Conservation (phyloP, 2,113 vertebrate genomes). For the Channa argus region DNA sequence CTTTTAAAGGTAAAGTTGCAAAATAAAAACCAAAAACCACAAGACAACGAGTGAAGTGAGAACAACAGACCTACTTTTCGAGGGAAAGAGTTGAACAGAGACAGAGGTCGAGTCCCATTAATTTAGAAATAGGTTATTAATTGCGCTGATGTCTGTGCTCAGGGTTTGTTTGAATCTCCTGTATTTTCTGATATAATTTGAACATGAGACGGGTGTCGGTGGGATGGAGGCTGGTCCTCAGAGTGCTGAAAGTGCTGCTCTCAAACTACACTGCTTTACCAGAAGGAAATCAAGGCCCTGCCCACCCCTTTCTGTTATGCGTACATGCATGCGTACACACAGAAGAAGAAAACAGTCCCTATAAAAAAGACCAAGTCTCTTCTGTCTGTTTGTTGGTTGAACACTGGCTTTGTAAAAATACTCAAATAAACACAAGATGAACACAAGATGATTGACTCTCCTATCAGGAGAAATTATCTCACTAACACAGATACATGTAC, state of each 20-base stretch:
- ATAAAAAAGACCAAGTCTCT: slow-evolving; percentile 2
- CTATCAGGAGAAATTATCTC: no score
- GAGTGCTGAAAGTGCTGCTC: slow-evolving; percentile 77
- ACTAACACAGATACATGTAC: no score
- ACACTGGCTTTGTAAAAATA: background rate
- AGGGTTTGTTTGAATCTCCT: background rate
- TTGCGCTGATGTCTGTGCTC: background rate
- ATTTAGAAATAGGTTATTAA: slow-evolving; percentile 7
- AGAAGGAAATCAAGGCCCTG: slow-evolving; percentile 61
- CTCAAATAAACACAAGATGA: background rate
- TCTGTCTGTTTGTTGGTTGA: background rate
- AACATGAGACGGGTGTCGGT: slow-evolving; percentile 31
- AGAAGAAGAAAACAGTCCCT: slow-evolving; percentile 16
- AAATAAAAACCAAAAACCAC: slow-evolving; percentile 38
- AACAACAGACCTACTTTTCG: background rate
- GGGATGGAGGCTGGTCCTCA: slow-evolving; percentile 52
- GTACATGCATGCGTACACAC: slow-evolving; percentile 11
- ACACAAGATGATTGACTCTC: background rate
- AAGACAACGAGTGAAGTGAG: background rate
- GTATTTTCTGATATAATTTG: slow-evolving; percentile 34
- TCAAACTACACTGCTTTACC: slow-evolving; percentile 79
- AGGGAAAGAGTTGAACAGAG: background rate
- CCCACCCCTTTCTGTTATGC: slow-evolving; percentile 28
- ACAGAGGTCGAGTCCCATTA: slow-evolving; percentile 56
- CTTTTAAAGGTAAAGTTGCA: slow-evolving; percentile 21